Conservation (phyloP, 2,888 invertebrate species). For the Altica lythri region DNA sequence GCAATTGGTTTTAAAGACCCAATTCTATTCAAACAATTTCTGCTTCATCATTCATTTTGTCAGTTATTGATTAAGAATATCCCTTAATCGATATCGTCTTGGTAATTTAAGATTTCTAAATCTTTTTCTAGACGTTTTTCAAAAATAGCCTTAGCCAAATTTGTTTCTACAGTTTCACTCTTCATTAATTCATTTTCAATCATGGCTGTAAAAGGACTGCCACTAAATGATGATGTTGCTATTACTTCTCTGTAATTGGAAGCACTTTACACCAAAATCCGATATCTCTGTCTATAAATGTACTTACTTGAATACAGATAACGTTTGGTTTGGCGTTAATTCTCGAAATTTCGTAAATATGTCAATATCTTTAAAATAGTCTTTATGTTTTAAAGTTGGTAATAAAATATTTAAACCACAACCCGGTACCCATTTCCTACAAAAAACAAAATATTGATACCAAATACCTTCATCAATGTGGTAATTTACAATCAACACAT, state of each 20-base stretch:
- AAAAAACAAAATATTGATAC: constrained; percentile 4
- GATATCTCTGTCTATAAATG: no score
- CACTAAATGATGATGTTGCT: constrained; percentile 69
- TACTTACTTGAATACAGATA: constrained; percentile 65
- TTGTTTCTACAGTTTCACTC: constrained; percentile 54
- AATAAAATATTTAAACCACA: constrained; percentile 61
- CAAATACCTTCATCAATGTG: no score
- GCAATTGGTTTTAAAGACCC: no score
- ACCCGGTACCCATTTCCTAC: constrained; percentile 72
- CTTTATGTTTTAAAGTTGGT: constrained; percentile 40
- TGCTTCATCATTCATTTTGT: no score
- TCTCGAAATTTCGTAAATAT: constrained; percentile 77
- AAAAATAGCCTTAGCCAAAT: constrained; percentile 34
- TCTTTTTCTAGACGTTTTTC: constrained; percentile 34
- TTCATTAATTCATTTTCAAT: constrained; percentile 67
- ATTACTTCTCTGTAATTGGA: constrained; percentile 57
- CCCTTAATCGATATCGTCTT: constrained; percentile 17
- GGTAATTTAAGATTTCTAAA: constrained; percentile 23
- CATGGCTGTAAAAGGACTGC: constrained; percentile 67
- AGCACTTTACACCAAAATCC: no score
- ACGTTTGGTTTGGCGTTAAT: constrained; percentile 65
- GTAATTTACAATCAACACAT: no score
- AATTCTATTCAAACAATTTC: no score
- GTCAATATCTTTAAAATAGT: constrained; percentile 62
- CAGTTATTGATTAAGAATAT: no score